phyloP scores from a whole-genome alignment of 2,113 vertebrate species.

The Podocnemis expansa region DNA sequence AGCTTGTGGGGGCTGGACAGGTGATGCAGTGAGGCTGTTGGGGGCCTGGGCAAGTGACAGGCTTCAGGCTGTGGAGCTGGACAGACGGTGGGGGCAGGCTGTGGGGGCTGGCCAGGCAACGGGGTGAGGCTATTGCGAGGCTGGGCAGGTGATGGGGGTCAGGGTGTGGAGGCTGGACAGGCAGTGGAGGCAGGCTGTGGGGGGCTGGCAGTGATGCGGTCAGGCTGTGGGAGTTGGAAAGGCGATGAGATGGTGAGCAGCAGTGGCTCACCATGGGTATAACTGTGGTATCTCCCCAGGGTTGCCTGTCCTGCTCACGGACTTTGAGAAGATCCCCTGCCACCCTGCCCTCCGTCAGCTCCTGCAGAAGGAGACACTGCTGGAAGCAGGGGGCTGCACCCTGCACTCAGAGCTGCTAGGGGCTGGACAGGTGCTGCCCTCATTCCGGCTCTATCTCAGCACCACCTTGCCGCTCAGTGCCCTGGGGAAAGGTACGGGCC shows the following conservation, averaged over 20 bases:
- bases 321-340: background rate
- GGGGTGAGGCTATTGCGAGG: background rate
- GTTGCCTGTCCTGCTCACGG: background rate
- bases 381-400: background rate
- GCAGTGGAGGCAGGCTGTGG: background rate
- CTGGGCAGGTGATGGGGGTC: background rate
- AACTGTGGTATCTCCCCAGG: background rate
- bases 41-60: no score
- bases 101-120: no score
- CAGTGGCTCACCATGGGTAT: background rate
- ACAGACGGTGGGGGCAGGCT: background rate
- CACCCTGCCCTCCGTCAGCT: slow-evolving; percentile 52
- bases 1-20: no score
- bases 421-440: slow-evolving; percentile 18
- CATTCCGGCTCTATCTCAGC: slow-evolving; percentile 81
- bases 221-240: no score
- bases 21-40: no score
- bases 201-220: no score
- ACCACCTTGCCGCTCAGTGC: slow-evolving; percentile 75
- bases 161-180: background rate
- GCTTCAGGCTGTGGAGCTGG: background rate
- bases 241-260: no score
- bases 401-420: fast-evolving
- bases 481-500: slow-evolving; percentile 75
- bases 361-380: slow-evolving; percentile 34